Conservation (phyloP, 2,888 invertebrate genomes). For the Lissonota sp. region DNA sequence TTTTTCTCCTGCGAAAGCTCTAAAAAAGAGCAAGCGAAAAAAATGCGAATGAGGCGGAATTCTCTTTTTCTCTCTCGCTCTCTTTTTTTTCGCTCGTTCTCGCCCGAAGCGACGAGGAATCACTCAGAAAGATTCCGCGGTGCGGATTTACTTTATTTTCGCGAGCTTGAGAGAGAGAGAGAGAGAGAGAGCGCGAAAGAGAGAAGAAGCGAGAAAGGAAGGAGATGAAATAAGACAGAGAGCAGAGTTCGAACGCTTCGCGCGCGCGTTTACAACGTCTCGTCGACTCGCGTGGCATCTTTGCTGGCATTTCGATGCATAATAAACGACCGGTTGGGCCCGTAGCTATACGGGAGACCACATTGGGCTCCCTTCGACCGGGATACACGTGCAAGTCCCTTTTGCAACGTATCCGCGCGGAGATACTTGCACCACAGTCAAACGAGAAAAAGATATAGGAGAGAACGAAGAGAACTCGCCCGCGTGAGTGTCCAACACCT, state of each 20-base stretch:
- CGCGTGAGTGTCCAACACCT: slow-evolving; percentile 70
- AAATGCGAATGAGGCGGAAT: slow-evolving; percentile 43
- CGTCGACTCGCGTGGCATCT: slow-evolving; percentile 82
- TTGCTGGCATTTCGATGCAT: slow-evolving; percentile 83
- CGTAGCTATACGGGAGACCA: slow-evolving; percentile 73
- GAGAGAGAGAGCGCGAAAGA: slow-evolving; percentile 11
- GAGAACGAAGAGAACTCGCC: slow-evolving; percentile 2
- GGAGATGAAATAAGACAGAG: slow-evolving; percentile 21
- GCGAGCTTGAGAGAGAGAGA: slow-evolving; percentile 1
- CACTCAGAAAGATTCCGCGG: slow-evolving; percentile 77
- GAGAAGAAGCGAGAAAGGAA: background rate
- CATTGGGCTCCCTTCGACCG: background rate
- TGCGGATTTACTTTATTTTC: slow-evolving; percentile 61
- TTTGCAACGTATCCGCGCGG: no score
- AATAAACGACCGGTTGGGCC: slow-evolving; percentile 82
- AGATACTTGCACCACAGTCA: background rate
- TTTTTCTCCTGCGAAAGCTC: no score
- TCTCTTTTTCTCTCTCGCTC: slow-evolving; percentile 32
- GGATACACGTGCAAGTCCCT: background rate
- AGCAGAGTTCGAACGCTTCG: slow-evolving; percentile 30
- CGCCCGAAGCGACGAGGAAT: slow-evolving; percentile 81
- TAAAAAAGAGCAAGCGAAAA: no score
- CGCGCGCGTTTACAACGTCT: slow-evolving; percentile 80
- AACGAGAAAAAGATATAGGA: slow-evolving; percentile 4
- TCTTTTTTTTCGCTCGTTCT: slow-evolving; percentile 41